Evolutionary conservation across 2,113 vertebrate genomes (phyloP).

Genomic region (Lepus europaeus): DNA sequence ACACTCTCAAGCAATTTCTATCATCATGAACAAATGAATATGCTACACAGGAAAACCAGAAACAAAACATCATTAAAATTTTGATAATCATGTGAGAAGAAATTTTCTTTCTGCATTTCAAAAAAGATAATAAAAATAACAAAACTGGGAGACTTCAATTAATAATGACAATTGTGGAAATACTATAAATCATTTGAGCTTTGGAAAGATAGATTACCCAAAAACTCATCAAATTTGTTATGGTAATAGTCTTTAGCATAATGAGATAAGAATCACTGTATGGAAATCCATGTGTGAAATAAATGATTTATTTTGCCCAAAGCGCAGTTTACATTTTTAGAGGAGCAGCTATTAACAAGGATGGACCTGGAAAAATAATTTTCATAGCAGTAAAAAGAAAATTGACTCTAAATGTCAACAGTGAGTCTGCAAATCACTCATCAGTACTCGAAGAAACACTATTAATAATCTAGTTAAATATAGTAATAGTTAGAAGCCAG

Average conservation of each 20-base stretch:
- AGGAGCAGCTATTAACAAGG: neutral
- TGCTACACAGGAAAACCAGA: slow-evolving; percentile 7
- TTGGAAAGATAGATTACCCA: slow-evolving; percentile 55
- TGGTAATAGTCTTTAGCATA: slow-evolving; percentile 9
- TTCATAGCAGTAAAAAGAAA: slow-evolving; percentile 41
- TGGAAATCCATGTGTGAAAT: slow-evolving; percentile 45
- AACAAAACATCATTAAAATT: slow-evolving; percentile 13
- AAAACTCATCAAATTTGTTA: slow-evolving; percentile 28
- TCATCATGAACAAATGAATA: neutral
- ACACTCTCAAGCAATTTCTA: neutral
- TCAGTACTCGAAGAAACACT: neutral
- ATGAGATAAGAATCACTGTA: slow-evolving; percentile 37
- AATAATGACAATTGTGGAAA: slow-evolving; percentile 50
- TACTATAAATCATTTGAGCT: slow-evolving; percentile 18
- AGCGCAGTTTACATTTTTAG: neutral
- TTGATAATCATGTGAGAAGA: neutral
- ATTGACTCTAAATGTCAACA: neutral
- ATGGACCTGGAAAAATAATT: slow-evolving; percentile 40
- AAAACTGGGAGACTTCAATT: slow-evolving; percentile 17
- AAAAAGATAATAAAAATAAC: neutral
- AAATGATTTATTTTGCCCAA: slow-evolving; percentile 59
- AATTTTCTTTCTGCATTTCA: slow-evolving; percentile 2
- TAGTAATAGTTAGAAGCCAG: neutral
- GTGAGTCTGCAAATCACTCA: neutral
- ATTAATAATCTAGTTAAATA: slow-evolving; percentile 49